Conservation (phyloP, 2,113 vertebrate genomes). For the Alligator sinensis region DNA sequence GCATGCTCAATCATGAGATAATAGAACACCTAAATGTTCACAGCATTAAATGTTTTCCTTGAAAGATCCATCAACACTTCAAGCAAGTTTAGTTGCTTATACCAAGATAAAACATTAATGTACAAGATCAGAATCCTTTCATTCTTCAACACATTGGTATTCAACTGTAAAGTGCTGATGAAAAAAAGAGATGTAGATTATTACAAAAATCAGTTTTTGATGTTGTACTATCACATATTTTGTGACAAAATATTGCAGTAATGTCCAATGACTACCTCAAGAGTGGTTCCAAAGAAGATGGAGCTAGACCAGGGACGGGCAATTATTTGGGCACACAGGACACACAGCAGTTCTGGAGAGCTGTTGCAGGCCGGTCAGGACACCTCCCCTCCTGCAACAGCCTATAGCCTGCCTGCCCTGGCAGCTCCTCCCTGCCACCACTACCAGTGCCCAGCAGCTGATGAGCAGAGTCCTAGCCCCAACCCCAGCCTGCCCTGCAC, state of each 20-base stretch:
- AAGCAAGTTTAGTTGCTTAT: neutral
- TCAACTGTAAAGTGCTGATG: neutral
- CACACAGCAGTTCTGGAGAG: too few relatives aligned
- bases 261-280: fast-evolving
- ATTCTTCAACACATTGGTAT: neutral
- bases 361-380: too few relatives aligned
- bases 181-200: fast-evolving
- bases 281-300: too few relatives aligned
- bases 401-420: too few relatives aligned
- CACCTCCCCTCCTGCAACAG: too few relatives aligned
- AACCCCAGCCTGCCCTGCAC: too few relatives aligned
- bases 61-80: neutral
- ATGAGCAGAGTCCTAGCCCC: too few relatives aligned
- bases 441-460: too few relatives aligned
- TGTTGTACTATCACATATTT: neutral
- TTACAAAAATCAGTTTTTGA: neutral
- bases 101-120: neutral
- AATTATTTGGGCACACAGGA: too few relatives aligned
- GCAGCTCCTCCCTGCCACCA: too few relatives aligned
- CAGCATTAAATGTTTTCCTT: neutral
- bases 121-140: neutral
- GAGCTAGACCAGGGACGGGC: too few relatives aligned
- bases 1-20: fast-evolving
- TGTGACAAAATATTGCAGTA: fast-evolving
- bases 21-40: neutral